Base-by-base conservation (phyloP, 2,888 invertebrate genomes). In the Shargacucullia verbasci region DNA sequence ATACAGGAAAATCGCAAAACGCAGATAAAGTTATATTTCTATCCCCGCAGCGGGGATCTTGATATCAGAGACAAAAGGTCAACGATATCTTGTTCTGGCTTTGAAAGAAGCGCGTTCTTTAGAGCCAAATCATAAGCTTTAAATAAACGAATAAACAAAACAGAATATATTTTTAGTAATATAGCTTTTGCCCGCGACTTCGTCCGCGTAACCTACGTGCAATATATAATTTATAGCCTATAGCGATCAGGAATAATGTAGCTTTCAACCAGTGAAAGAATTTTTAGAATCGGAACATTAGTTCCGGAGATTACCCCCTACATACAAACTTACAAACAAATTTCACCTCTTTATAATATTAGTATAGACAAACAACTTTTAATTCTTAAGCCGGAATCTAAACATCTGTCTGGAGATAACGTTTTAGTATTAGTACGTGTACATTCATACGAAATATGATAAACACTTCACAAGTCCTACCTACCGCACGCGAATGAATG, bases 401-500 rank as follows among this genome's bases (percentile, higher is more conserved):
- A 31, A 56, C 59, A 58, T 61, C 58, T 11, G 56, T 41, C 43
- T 46, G 27, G 35, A 53, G 48, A 67, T 59, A 60, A 58, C 38
- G 43, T 48, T n/a, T n/a, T n/a, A n/a, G n/a, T n/a, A n/a, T n/a
- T n/a, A n/a, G n/a, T 33, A 25, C 49, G 46, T 47, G 34, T 34
- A 41, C 20, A 43, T 52, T 41, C 15, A 53, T 31, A 29, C 25
- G 15, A 49, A 35, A 11, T 27, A 14, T 35, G 55, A 60, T 55
- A 54, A 29, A 43, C 25, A 50, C 9, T 12, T 40, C 39, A 35
- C 34, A 47, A 50, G 37, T 20, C 41, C 43, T 40, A 72, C 72
- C 59, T 59, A 68, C 64, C 54, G 64, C 57, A 50, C 37, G 48
- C 45, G 33, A 35, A 45, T 73, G 40, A 72, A 60, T 61, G 65